A percentile compares a stretch with the other conserved stretches of the same genome.
Conservation (phyloP, 2,888 invertebrate species). For the Muschampia plurimacula region DNA sequence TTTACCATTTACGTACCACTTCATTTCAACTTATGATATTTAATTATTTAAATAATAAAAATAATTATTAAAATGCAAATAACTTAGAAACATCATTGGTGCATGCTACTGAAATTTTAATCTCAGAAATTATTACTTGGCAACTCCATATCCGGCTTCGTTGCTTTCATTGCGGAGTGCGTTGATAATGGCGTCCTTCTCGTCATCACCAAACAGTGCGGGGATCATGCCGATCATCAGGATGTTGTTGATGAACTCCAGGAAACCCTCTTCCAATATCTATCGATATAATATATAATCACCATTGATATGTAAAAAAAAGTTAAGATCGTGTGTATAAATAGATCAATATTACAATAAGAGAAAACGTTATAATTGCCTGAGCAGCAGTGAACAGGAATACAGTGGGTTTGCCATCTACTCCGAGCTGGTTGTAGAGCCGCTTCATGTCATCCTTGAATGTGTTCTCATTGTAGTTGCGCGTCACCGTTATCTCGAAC, state of each 20-base stretch:
- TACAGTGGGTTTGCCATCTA: constrained; percentile 91
- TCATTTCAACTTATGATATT: no score
- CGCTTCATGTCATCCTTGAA: constrained; percentile 95
- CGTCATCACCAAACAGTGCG: constrained; percentile 94
- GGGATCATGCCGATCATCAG: constrained; percentile 95
- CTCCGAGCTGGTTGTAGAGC: constrained; percentile 91
- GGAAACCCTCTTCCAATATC: constrained; percentile 92
- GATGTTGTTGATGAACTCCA: constrained; percentile 97
- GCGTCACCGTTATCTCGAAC: constrained; percentile 93
- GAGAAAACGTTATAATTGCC: constrained; percentile 57
- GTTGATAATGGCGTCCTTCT: constrained; percentile 92
- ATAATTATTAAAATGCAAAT: no score
- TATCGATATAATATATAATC: constrained; percentile 46
- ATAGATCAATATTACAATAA: neutral
- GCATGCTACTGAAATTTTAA: no score
- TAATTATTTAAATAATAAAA: no score
- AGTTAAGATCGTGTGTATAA: neutral
- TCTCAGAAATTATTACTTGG: constrained; percentile 81
- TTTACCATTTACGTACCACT: no score
- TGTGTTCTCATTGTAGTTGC: constrained; percentile 93
- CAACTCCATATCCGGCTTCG: constrained; percentile 89
- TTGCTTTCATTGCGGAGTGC: constrained; percentile 88
- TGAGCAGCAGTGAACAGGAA: constrained; percentile 95
- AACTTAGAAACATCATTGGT: no score
- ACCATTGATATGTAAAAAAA: no score